Conservation (phyloP, 2,888 invertebrate species). For the Netelia fuscicornis region DNA sequence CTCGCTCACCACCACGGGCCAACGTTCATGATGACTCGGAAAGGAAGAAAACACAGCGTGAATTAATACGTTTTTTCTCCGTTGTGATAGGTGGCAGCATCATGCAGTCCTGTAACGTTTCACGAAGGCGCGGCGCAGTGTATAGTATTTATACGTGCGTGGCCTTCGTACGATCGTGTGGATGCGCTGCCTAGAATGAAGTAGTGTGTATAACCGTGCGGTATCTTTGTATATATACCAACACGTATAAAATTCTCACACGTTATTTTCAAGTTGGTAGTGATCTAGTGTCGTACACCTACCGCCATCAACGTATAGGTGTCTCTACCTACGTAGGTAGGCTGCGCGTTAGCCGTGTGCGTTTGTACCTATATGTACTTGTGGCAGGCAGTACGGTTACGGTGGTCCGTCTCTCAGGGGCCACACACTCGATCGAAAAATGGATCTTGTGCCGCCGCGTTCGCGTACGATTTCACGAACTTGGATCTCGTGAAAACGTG, state of each 20-base stretch:
- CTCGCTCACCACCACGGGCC: too few species aligned
- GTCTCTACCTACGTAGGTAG: constrained; percentile 43
- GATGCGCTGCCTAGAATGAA: constrained; percentile 50
- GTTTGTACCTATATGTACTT: constrained; percentile 39
- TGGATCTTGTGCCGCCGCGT: constrained; percentile 75
- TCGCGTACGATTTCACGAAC: constrained; percentile 73
- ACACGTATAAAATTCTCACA: constrained; percentile 6
- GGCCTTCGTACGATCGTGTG: constrained; percentile 49
- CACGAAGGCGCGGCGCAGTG: constrained; percentile 33
- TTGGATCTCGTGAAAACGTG: constrained; percentile 65
- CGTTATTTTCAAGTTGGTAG: neutral
- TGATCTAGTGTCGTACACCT: neutral
- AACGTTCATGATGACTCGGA: too few species aligned
- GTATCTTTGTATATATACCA: constrained; percentile 29
- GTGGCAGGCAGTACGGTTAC: constrained; percentile 38
- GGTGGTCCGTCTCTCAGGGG: constrained; percentile 27
- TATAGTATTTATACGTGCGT: constrained; percentile 59
- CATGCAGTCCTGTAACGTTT: constrained; percentile 21
- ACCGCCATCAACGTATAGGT: constrained; percentile 8
- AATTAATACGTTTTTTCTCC: neutral
- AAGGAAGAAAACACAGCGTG: neutral
- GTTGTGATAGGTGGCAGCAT: constrained; percentile 43
- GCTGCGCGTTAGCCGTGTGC: constrained; percentile 22
- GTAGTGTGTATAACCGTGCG: neutral
- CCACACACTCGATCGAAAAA: constrained; percentile 74